A percentile compares a stretch with the other conserved stretches of the same genome.
These are phyloP conservation scores for Pollimyrus isidori DNA, from an alignment of 2,113 vertebrate species.

Conservation along the genomic window DNA sequence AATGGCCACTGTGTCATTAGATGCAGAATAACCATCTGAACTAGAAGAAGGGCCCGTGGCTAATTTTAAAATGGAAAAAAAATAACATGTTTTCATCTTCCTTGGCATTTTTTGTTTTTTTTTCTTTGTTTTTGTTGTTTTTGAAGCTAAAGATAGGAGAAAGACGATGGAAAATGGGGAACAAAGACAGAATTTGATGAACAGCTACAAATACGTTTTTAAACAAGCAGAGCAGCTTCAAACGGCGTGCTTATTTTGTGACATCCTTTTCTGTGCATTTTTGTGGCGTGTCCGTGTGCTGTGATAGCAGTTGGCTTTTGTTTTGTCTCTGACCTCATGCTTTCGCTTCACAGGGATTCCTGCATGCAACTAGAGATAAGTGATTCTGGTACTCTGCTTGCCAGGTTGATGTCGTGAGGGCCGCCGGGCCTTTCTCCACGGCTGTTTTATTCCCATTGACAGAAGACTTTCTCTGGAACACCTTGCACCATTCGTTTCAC, in stretches of 20 bases:
- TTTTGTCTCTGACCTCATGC: neutral
- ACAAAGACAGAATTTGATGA: neutral
- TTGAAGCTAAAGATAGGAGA: neutral
- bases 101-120: neutral
- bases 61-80: neutral
- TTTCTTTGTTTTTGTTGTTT: neutral
- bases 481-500: neutral
- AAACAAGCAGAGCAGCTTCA: neutral
- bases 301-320: neutral
- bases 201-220: neutral
- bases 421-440: neutral
- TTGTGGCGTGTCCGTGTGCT: neutral
- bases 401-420: neutral
- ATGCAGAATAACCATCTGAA: neutral
- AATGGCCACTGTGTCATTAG: neutral
- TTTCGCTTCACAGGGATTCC: neutral
- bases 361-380: neutral
- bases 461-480: neutral
- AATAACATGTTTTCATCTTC: neutral
- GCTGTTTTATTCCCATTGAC: neutral
- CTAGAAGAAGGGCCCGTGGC: neutral
- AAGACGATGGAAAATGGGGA: neutral
- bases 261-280: neutral
- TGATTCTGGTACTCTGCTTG: neutral
- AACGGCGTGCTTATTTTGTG: neutral